Evolutionary conservation across 2,888 invertebrate genomes (phyloP), one percentile per base, ranked within the genome.

Genomic region (Ischnus inquisitorius): DNA sequence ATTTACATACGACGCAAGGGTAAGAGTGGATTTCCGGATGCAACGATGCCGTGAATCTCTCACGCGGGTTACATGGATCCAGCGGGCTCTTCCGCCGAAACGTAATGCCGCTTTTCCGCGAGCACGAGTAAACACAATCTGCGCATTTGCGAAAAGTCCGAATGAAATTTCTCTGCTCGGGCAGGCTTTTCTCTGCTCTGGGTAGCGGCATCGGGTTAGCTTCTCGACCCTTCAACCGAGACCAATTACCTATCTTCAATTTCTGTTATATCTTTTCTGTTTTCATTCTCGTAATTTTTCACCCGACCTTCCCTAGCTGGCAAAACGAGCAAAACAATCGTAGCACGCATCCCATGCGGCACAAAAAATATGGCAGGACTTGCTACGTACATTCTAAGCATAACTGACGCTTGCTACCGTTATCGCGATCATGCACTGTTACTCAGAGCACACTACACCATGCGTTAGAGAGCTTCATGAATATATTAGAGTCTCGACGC

Each of bases 1-100:
- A 86, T 86, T 86, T 82, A 71, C 84, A 84, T 86, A 82, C 71
- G 43, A 80, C 46, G 76, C 43, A 57, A 10, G 67, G 51, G 46
- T 46, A 74, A 68, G 51, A 77, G 77, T 81, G 67, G 72, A 54
- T 64, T 75, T 57, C 60, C 48, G 46, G 51, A 68, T 46, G 64
- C 54, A 43, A 34, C 46, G 41, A 14, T 48, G 22, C 41, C 22
- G 19, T 39, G 41, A n/a, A 64, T 76, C 48, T 39, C 65, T 34
- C 39, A 65, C 51, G 65, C 16, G 46, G 19, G 54, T 71, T 25
- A 65, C 54, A 43, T 19, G n/a, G 28, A 28, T 72, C 60, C 68
- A 25, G 48, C 64, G 57, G 67, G 67, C 72, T 67, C 71, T 48
- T 77, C 46, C 46, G 71, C 60, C 65, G 69, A 39, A 62, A 8